Evolutionary conservation across 2,797 vertebrate species (phyloP).

Genomic region (Enteromius thamalakanensis): DNA sequence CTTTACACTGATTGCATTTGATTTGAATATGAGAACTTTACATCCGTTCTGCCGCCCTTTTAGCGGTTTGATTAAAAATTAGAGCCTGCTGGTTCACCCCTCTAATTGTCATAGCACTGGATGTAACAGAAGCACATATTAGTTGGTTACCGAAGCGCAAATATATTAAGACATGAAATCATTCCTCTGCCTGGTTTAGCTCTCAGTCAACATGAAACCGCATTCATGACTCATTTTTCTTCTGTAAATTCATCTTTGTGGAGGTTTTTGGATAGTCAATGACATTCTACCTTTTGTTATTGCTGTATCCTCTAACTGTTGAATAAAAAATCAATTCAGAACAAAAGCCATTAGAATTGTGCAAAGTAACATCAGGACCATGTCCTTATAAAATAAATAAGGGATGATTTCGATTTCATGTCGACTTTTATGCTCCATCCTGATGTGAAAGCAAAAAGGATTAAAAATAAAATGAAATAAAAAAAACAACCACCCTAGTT

Average conservation of each 20-base stretch:
- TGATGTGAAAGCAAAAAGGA: background rate
- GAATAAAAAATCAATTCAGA: background rate
- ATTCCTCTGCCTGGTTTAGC: background rate
- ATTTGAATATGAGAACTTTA: slow-evolving; percentile 10
- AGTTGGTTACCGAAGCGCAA: background rate
- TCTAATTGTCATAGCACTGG: background rate
- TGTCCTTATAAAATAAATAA: background rate
- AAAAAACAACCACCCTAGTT: background rate
- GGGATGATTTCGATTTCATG: slow-evolving; percentile 1
- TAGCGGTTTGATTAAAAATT: background rate
- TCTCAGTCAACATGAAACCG: background rate
- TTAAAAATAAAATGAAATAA: too few relatives aligned
- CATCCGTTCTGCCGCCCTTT: background rate
- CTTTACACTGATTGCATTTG: slow-evolving; percentile 34
- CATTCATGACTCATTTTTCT: background rate
- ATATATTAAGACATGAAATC: slow-evolving; percentile 4
- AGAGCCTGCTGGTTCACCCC: background rate
- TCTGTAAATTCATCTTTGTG: background rate
- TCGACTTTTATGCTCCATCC: background rate
- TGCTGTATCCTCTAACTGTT: background rate
- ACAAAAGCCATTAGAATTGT: background rate
- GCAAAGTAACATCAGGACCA: background rate
- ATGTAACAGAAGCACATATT: background rate
- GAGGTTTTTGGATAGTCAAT: background rate
- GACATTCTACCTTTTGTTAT: background rate